Base-by-base conservation (phyloP, 2,888 invertebrate species). In the Stegana nigrithorax region DNA sequence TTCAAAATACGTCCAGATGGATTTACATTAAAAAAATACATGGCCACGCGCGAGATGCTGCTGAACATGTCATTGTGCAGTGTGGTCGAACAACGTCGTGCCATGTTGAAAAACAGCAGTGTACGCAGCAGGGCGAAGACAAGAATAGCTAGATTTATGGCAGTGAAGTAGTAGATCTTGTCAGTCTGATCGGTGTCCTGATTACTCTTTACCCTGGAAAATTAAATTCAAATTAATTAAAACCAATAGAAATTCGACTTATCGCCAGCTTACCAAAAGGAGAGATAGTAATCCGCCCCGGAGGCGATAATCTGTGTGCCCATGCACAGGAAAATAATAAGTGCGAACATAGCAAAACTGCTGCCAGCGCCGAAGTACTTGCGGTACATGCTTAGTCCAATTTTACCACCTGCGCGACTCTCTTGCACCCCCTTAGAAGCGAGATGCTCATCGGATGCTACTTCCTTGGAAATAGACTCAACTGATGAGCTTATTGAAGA, bases 21-120 rank as follows among this genome's bases (percentile, higher is more conserved):
- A 84, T 96, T 96, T 1, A 90, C 90, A 81, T 95, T 94, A 86
- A 96, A 97, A 87, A 97, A 97, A 27, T 90, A 87, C 89, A 95
- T 92, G 0, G 93, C 90, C 0, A 94, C 92, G 42, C 91, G 88
- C 1, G 93, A 91, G 17, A 97, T 90, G 19, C 91, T 88, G 8
- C 87, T 84, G 84, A 96, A 95, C 95, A 96, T 96, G 7, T 85
- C 87, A 83, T 93, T 91, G 86, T 97, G 97, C 0, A 97, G 87
- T 12, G 87, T 88, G 1, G 89, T 90, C 0, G 96, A 94, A 0
- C 95, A 92, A 32, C 88, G 88, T 89, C 94, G 92, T 77, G 86
- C 88, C 86, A 89, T 78, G 61, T 81, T 82, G 69, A 89, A 90
- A 79, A 89, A 89, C 1, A 86, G 67, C 25, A 85, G 72, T 17